phyloP scores from a whole-genome alignment of 2,888 invertebrate species.

The Hyles lineata region DNA sequence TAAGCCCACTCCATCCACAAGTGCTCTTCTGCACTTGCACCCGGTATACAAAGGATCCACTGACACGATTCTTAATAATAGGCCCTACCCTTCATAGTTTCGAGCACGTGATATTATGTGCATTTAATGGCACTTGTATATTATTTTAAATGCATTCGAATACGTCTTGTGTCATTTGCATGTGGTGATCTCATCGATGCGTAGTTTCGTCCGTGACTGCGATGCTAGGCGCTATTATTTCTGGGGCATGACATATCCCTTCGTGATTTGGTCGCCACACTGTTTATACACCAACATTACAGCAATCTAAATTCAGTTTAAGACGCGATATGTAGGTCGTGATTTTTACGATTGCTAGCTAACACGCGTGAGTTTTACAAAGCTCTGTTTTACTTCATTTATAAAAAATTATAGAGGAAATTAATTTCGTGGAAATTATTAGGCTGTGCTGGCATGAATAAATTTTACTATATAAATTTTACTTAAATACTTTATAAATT shows the following conservation, averaged over 20 bases:
- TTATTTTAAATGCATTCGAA: conserved; percentile 42
- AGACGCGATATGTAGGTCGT: conserved; percentile 69
- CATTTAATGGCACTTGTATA: conserved; percentile 12
- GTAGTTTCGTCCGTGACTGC: conserved; percentile 50
- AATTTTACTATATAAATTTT: not conserved
- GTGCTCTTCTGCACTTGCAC: conserved; percentile 8
- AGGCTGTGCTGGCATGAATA: not conserved
- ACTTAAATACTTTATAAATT: not conserved
- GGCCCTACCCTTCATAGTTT: not conserved
- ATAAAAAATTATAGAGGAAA: not conserved
- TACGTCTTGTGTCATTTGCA: conserved; percentile 52
- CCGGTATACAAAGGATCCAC: not conserved
- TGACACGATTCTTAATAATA: not conserved
- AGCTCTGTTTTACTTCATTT: not conserved
- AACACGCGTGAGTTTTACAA: conserved; percentile 5
- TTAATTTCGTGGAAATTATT: not conserved
- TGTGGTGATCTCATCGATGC: conserved; percentile 68
- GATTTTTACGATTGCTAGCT: conserved; percentile 35
- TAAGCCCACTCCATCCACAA: not conserved
- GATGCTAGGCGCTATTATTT: conserved; percentile 64
- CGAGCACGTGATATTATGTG: conserved; percentile 12
- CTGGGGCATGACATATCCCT: conserved; percentile 77
- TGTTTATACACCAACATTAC: conserved; percentile 61
- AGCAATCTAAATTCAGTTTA: conserved; percentile 75
- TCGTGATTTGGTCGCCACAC: conserved; percentile 60